Evolutionary conservation across 2,113 vertebrate species (phyloP), one percentile per base, ranked within the genome.

Genomic region (Tragelaphus strepsiceros): DNA sequence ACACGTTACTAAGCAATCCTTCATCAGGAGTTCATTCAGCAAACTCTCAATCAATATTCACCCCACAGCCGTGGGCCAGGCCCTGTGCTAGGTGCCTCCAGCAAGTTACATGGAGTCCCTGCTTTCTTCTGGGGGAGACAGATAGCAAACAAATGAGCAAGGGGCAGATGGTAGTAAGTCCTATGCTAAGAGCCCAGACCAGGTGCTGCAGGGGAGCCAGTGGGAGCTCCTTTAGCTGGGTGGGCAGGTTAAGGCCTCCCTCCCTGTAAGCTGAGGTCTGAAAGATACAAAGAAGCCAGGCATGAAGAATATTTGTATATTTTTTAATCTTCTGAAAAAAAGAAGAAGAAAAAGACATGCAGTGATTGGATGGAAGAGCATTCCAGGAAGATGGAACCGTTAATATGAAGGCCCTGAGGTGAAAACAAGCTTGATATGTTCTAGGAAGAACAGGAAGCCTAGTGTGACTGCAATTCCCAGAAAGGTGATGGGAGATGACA

Each of bases 1-100:
- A 88, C 0, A 6, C 3, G 6, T 94, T 96, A 56, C 83, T 16
- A 62, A 97, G 92, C 95, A 71, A 86, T 90, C 56, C 74, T 93
- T 95, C 71, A 16, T 71, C 82, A 17, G 56, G 67, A 54, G 84
- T 46, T 96, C 90, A 92, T 87, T 88, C 90, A 96, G 64, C 81
- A 93, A 92, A 94, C 46, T 90, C 91, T 64, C 11, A 5, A 88
- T 86, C 94, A 80, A 49, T 85, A 80, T 88, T 92, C 32, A 71
- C 22, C 80, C 64, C 78, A 53, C 82, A 61, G 82, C 84, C 28
- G 24, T 49, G 59, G 64, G 59, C 62, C 88, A 56, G 46, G 77
- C n/a, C 24, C 32, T 30, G 35, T 46, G 56, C 71, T 61, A 26
- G 54, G 39, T 39, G 16, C 62, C n/a, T 7, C 17, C 32, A 96